Evolutionary conservation across 1,140 invertebrate genomes (phyloP), one percentile per base, ranked within the genome.

Genomic region (Oryzaephilus surinamensis): DNA sequence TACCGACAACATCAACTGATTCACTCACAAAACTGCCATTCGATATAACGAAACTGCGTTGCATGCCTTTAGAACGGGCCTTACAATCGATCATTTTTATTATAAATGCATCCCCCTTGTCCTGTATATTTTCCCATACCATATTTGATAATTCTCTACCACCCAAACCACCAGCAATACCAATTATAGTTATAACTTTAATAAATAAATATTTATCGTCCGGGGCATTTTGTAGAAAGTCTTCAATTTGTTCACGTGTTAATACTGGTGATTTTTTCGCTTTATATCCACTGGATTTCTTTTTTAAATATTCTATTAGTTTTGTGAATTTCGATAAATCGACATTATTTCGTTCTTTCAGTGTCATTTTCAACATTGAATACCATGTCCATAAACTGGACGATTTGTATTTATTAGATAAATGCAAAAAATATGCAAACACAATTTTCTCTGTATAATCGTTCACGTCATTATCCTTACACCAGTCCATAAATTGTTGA

Each of bases 401-500:
- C 13, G 52, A 41, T 38, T 48, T 49, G 3, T 39, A 39, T 16
- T 12, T 48, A 20, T 43, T 43, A 6, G 50, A 38, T 14, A 57
- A 36, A 41, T 49, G 36, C 15, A 40, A 17, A 23, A 54, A 60
- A 45, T 60, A 60, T 5, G 30, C 41, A 3, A 60, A 23, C 6
- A 56, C 24, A 5, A 51, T 41, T 32, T 44, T 38, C 41, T 58
- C 51, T 5, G 42, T 37, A 20, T 50, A 54, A 6, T 48, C 48
- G 13, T 44, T 42, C n/a, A 29, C 37, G 16, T 48, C 34, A 6
- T 50, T 49, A 29, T 41, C 19, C n/a, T n/a, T n/a, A n/a, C n/a
- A n/a, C n/a, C n/a, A n/a, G n/a, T n/a, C n/a, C n/a, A n/a, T n/a
- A n/a, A n/a, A n/a, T n/a, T n/a, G n/a, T n/a, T n/a, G n/a, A n/a